Evolutionary conservation across 2,888 invertebrate species (phyloP), one percentile per base, ranked within the genome.

Genomic region (Tridacna gigas): DNA sequence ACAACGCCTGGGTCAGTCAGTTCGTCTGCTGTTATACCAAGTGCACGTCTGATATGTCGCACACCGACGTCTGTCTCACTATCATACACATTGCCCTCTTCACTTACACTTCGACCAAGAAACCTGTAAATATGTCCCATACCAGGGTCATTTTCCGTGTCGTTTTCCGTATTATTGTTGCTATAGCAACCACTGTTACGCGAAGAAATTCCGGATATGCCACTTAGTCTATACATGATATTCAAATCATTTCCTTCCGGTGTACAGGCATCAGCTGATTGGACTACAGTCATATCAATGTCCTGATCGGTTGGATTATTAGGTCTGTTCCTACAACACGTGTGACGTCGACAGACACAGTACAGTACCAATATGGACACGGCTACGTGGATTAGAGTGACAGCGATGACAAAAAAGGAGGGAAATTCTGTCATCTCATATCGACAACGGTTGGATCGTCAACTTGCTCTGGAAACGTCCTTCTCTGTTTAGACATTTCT

Each of bases 381-480:
- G 61, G 63, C 47, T 15, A 75, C 22, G 25, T 63, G 63, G 22
- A 75, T 63, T 11, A 75, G 26, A 22, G 47, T 63, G 5, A 63
- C 75, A 18, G 63, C 75, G 63, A 77, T 67, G 20, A 77, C 67
- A 60, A 67, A 67, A 37, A 77, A 60, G 9, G 67, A 56, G 13
- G 77, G 77, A 56, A 77, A 69, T 67, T 77, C 77, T 15, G 60
- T 67, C 77, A 77, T 77, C 67, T 77, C 77, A 48, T 69, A 25
- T 22, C 67, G 60, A 66, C 56, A 67, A 26, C 18, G 13, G 45
- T 20, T 63, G 12, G 28, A 25, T 45, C 75, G 47, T 26, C n/a
- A 45, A 12, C 75, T n/a, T 60, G n/a, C 22, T 4, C 63, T 61
- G 47, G 20, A 26, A 37, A 51, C 22, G 45, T 48, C 2, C 12